Base-by-base conservation (phyloP, 2,113 vertebrate species). In the Coturnix japonica region DNA sequence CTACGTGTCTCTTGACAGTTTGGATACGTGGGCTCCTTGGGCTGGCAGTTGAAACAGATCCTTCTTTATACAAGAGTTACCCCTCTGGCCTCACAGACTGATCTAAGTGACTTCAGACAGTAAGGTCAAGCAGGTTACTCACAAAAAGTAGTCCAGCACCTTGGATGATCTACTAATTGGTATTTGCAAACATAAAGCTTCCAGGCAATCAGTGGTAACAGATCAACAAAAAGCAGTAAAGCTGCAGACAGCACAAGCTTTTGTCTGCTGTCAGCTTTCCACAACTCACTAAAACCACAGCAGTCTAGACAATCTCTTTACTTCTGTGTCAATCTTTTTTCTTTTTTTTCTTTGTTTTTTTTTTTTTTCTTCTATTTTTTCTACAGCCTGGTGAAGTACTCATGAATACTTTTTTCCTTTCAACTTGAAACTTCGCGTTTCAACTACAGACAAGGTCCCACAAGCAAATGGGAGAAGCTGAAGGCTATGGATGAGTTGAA, bases 321-420 rank as follows among this genome's bases (percentile, higher is more conserved):
- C 4, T 7, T n/a, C 30, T n/a, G 20, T 65, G 46, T 69, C 43
- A 76, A 17, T n/a, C 33, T 70, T 90, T 70, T 41, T 93, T 73
- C 9, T 47, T 11, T 91, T 89, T 75, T 41, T 41, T 41, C 12
- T 11, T 41, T 41, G 9, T 47, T 11, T 92, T 89, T 75, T 22
- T 66, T 85, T 82, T 89, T 44, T 71, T 41, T 20, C 12, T 13
- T 91, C 87, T 75, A 25, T 66, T 87, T 82, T 92, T 49, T 89
- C n/a, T 49, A 28, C 39, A 39, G 25, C 14, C 72, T 51, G 33
- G n/a, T 79, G 89, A 79, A 85, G 59, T 35, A 19, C 44, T 78
- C 31, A 46, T 47, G 76, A 46, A 60, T 22, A 21, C 7, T 81
- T 67, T 35, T 78, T 75, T 16, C 5, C 4, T 56, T 21, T 44